Base-by-base conservation (phyloP, 2,888 invertebrate species). In the Metellina segmentata region DNA sequence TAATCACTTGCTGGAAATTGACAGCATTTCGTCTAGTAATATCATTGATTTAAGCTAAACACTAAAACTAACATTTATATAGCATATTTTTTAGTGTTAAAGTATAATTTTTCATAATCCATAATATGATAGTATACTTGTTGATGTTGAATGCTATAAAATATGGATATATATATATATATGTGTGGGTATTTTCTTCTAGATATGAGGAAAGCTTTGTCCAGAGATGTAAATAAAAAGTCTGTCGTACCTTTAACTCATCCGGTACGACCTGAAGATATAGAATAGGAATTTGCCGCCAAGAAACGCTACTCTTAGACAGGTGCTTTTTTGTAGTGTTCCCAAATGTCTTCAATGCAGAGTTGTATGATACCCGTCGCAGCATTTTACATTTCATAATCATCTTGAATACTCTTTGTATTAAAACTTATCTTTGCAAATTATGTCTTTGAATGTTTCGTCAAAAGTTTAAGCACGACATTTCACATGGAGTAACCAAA, bases 161-260 rank as follows among this genome's bases (percentile, higher is more conserved):
- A 34, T 34, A 34, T 34, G 34, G 1, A 34, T 2, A 34, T 34
- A 34, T 34, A 4, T 1, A 34, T 34, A 34, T 34, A 34, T 34
- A 34, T 34, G n/a, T n/a, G n/a, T n/a, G n/a, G 34, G 34, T 34
- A 34, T n/a, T 77, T 87, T 49, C 49, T 74, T 95, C 74, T 96
- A 99, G 99, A 99, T 96, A 99, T 99, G 99, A 96, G 99, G 94
- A 99, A 99, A 96, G 99, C 99, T 7, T 96, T 99, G 94, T 98
- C 99, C 6, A 96, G 98, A 95, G 99, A 99, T 95, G 96, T 97
- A 0, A 97, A 97, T 93, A 98, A 97, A 95, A 98, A 97, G 94
- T 99, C 99, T 13, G 97, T 99, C 85, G 96, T 99, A 95, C 99
- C 99, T 52, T 95, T 99, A 94, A 96, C 97, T 85, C 98, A 99